phyloP scores from a whole-genome alignment of 2,797 vertebrate species.

The Aythya fuligula region DNA sequence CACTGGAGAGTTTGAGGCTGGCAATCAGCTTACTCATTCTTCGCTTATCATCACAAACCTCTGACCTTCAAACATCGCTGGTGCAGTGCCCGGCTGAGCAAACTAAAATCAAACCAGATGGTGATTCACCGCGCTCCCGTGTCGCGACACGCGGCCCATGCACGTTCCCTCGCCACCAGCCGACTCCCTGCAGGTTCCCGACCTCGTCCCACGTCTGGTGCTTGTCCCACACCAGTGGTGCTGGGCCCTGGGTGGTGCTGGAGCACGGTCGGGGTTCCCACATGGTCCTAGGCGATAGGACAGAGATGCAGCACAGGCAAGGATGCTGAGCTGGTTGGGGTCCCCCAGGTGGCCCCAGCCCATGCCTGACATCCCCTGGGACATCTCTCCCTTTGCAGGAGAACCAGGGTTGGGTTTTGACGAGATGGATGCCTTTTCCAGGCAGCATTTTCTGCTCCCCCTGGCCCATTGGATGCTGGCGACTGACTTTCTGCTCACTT shows the following conservation, averaged over 20 bases:
- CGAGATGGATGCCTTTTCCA: neutral
- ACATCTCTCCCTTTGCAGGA: accelerated
- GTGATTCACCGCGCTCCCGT: neutral
- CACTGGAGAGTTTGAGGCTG: neutral
- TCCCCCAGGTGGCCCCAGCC: neutral
- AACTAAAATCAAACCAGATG: neutral
- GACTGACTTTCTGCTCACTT: accelerated
- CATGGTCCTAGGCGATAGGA: accelerated
- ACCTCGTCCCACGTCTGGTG: neutral
- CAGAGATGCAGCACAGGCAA: too few species aligned
- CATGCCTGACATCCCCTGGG: accelerated
- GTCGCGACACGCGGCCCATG: neutral
- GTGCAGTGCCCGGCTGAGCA: neutral
- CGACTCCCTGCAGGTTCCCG: neutral
- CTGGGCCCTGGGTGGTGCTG: neutral
- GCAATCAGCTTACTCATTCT: neutral
- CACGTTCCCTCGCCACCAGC: neutral
- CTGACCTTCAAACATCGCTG: neutral
- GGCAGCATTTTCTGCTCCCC: neutral
- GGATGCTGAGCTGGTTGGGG: neutral
- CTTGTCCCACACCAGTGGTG: neutral
- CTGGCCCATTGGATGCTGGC: neutral
- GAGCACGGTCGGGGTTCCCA: neutral
- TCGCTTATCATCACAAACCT: neutral
- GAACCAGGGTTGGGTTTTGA: neutral